Conservation (phyloP, 1,140 invertebrate genomes). For the Meloidogyne chitwoodi region DNA sequence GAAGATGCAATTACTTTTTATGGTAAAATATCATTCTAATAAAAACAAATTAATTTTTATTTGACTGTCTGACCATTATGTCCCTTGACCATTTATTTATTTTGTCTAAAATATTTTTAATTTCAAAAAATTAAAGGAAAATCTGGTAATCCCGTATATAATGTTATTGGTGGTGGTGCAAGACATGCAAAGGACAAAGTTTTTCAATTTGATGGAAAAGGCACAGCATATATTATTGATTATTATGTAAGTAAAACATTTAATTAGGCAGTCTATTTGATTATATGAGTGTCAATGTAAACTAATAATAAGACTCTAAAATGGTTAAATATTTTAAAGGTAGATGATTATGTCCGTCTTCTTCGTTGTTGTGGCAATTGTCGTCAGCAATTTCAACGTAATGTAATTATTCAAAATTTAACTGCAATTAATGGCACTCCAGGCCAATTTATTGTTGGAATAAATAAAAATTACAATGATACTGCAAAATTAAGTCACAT, state of each 20-base stretch:
- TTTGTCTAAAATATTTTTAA: too few relatives aligned
- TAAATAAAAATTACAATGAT: constrained; percentile 14
- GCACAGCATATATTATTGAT: not conserved
- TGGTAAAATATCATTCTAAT: not conserved
- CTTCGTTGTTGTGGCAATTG: constrained; percentile 13
- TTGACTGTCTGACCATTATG: too few relatives aligned
- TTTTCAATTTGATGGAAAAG: not conserved
- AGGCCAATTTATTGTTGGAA: constrained; percentile 17
- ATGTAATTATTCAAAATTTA: constrained; percentile 1
- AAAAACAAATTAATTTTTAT: too few relatives aligned
- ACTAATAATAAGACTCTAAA: too few relatives aligned
- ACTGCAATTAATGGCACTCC: constrained; percentile 1
- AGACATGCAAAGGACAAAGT: not conserved
- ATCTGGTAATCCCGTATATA: not conserved
- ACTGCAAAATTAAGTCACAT: constrained; percentile 3
- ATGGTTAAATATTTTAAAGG: not conserved
- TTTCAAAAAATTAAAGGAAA: too few relatives aligned
- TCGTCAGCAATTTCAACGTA: not conserved
- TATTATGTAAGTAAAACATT: too few relatives aligned
- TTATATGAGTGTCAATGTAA: too few relatives aligned
- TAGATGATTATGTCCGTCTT: not conserved
- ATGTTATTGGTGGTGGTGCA: not conserved
- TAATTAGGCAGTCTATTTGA: too few relatives aligned
- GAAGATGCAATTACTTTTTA: not conserved
- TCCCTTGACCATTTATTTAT: too few relatives aligned